Conservation (phyloP, 2,888 invertebrate species). For the Rhamnusium bicolor region DNA sequence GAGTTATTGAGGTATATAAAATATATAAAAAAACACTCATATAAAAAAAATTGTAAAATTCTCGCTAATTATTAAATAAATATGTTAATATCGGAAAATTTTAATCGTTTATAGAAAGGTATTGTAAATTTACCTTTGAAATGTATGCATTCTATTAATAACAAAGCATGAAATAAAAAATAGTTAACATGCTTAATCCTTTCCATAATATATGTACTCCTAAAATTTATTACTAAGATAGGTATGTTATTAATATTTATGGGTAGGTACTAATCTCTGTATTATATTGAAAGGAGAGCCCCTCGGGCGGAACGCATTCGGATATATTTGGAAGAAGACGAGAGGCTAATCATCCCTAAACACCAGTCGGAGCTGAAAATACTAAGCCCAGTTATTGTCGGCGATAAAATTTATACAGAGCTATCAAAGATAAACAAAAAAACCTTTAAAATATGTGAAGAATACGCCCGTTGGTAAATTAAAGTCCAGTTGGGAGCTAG, state of each 20-base stretch:
- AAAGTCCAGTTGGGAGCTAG: slow-evolving; percentile 31
- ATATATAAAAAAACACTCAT: no score
- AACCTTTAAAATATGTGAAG: slow-evolving; percentile 36
- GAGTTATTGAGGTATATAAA: no score
- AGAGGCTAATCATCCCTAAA: slow-evolving; percentile 49
- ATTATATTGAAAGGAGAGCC: slow-evolving; percentile 34
- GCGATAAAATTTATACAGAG: slow-evolving; percentile 44
- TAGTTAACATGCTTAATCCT: neutral
- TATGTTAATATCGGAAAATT: no score
- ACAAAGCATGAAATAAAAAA: neutral
- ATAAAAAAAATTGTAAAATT: no score
- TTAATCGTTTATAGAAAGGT: no score
- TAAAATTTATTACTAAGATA: neutral
- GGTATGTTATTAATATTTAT: neutral
- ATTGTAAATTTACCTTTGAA: neutral
- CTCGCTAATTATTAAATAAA: no score
- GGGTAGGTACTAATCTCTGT: slow-evolving; percentile 17
- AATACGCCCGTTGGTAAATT: slow-evolving; percentile 41
- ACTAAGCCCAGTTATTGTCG: slow-evolving; percentile 13
- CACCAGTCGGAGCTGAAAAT: slow-evolving; percentile 27
- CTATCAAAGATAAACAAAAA: slow-evolving; percentile 41
- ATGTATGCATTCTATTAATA: neutral
- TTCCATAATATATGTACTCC: neutral
- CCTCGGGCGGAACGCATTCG: slow-evolving; percentile 37
- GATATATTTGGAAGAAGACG: slow-evolving; percentile 49